phyloP scores from a whole-genome alignment of 2,113 vertebrate genomes.

The Thryonomys swinderianus region DNA sequence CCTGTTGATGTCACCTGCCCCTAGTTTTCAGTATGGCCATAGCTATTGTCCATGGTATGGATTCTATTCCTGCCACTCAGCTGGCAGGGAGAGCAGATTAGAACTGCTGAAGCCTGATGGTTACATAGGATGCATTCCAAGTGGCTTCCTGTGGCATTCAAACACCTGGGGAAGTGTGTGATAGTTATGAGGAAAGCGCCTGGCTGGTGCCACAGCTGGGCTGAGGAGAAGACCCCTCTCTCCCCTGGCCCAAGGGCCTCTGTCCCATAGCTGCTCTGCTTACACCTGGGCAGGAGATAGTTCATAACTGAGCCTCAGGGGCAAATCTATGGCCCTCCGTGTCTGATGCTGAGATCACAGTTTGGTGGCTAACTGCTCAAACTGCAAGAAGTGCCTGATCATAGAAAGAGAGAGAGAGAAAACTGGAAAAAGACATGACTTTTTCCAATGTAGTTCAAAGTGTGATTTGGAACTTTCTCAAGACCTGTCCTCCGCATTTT shows the following conservation, averaged over 20 bases:
- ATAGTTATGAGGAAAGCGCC: background rate
- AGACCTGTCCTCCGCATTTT: background rate
- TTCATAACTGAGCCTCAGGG: accelerated
- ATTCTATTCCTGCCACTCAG: background rate
- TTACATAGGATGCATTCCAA: background rate
- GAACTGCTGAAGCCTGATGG: background rate
- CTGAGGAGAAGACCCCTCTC: background rate
- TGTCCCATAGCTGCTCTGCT: background rate
- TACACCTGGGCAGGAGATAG: background rate
- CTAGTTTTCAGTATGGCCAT: background rate
- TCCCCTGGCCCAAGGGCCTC: background rate
- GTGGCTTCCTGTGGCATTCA: background rate
- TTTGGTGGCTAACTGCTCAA: accelerated
- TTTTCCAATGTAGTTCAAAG: background rate
- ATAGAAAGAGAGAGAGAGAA: background rate
- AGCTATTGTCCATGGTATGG: background rate
- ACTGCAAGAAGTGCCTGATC: background rate
- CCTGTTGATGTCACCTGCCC: background rate
- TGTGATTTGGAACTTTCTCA: background rate
- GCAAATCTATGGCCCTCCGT: accelerated
- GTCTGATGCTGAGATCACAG: background rate
- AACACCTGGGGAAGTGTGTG: background rate
- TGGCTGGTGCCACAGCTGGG: background rate
- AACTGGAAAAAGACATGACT: background rate
- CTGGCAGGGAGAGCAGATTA: background rate